Conservation (phyloP, 2,797 vertebrate genomes). For the Nannoperca obscura region DNA sequence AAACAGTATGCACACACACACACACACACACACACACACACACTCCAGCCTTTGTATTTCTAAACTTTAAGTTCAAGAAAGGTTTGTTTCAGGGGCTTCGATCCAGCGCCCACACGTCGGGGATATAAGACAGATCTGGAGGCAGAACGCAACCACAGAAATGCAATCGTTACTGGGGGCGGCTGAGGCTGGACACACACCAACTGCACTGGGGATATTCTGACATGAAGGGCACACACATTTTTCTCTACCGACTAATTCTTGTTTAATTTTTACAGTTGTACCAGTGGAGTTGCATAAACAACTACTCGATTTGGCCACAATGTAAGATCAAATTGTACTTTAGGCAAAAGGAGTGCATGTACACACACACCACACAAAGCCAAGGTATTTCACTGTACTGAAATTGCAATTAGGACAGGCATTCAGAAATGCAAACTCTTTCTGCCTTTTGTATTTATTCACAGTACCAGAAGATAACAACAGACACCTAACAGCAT, state of each 20-base stretch:
- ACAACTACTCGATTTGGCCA: constrained; percentile 15
- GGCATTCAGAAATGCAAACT: not conserved
- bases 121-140: constrained; percentile 62
- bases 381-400: constrained; percentile 1
- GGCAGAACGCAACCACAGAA: constrained; percentile 62
- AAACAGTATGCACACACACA: not conserved
- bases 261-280: constrained; percentile 37
- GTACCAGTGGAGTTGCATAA: constrained; percentile 36
- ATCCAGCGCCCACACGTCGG: constrained; percentile 61
- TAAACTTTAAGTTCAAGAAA: constrained; percentile 52
- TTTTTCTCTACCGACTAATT: constrained; percentile 22
- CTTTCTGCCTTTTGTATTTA: constrained; percentile 1
- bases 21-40: not conserved
- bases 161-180: constrained; percentile 50
- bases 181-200: constrained; percentile 44
- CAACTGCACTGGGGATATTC: constrained; percentile 34
- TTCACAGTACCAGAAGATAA: constrained; percentile 6
- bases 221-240: constrained; percentile 28
- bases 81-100: constrained; percentile 58
- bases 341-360: not conserved
- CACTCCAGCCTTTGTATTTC: constrained; percentile 9
- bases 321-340: constrained; percentile 36
- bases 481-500: not conserved
- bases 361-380: not conserved
- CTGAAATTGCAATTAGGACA: constrained; percentile 11